These are phyloP conservation scores for Danio tinwini DNA, from an alignment of 2,797 vertebrate genomes.

Conservation along the genomic window DNA sequence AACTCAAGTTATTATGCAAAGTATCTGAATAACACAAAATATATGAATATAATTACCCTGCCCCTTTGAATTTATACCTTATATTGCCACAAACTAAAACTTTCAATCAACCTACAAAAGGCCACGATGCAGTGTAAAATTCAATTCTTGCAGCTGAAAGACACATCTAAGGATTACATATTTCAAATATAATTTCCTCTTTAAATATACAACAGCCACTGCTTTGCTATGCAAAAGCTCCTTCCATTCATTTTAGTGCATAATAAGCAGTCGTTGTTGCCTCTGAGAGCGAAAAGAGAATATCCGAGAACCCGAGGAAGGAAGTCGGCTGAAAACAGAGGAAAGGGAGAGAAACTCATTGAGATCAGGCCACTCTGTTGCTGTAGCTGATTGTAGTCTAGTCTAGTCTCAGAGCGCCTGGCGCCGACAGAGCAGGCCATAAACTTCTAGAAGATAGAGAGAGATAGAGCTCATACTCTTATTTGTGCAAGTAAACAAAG, in stretches of 20 bases:
- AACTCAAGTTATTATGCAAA: no score
- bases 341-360: conserved; percentile 79
- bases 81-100: no score
- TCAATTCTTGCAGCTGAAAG: background rate
- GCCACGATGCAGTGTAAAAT: background rate
- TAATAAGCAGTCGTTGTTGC: conserved; percentile 81
- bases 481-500: conserved; percentile 43
- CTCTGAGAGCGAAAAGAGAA: conserved; percentile 66
- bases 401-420: conserved; percentile 51
- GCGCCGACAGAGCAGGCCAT: conserved; percentile 57
- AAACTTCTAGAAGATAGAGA: conserved; percentile 56
- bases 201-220: conserved; percentile 28
- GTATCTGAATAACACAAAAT: no score
- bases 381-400: conserved; percentile 56
- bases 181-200: conserved; percentile 7
- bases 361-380: conserved; percentile 72
- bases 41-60: no score
- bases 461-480: conserved; percentile 56
- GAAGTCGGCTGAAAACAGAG: conserved; percentile 81
- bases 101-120: no score
- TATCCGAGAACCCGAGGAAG: conserved; percentile 83
- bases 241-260: conserved; percentile 58
- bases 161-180: background rate
- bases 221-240: background rate
- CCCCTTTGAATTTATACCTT: no score